A percentile compares a stretch with the other conserved stretches of the same genome.
These are phyloP conservation scores for Lottia scabra DNA, from an alignment of 2,888 invertebrate species.

Conservation along the genomic window DNA sequence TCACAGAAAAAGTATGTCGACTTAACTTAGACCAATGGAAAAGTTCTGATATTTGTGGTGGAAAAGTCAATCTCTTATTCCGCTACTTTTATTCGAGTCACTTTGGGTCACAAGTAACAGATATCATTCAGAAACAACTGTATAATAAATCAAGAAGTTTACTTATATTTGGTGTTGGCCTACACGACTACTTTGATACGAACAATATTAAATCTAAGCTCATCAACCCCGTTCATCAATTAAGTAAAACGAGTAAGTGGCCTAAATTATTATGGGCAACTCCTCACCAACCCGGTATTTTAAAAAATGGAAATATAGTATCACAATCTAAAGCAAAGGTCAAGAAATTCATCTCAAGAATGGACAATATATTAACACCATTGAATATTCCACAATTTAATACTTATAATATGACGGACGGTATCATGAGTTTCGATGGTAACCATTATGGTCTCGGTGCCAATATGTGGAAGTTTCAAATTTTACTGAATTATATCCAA, in stretches of 20 bases:
- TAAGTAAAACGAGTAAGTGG: background rate
- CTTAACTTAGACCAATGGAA: conserved; percentile 4
- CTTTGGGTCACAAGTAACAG: background rate
- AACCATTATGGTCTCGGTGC: conserved; percentile 28
- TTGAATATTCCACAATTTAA: conserved; percentile 26
- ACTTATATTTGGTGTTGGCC: conserved; percentile 24
- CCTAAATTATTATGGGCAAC: background rate
- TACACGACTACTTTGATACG: conserved; percentile 26
- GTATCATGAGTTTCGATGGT: conserved; percentile 31
- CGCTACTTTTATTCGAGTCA: conserved; percentile 12
- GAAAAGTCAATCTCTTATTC: conserved; percentile 18
- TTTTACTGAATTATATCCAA: conserved; percentile 25
- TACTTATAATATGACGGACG: conserved; percentile 27
- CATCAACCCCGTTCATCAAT: conserved; percentile 5
- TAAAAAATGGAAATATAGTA: background rate
- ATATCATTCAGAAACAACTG: conserved; percentile 6
- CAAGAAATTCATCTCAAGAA: conserved; percentile 14
- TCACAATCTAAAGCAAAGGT: conserved; percentile 1
- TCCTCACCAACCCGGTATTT: background rate
- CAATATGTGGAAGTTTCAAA: conserved; percentile 26
- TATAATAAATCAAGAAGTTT: conserved; percentile 13
- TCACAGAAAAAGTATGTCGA: conserved; percentile 23
- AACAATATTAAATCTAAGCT: conserved; percentile 3
- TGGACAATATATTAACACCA: background rate
- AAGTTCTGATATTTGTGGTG: conserved; percentile 7